Evolutionary conservation across 2,888 invertebrate genomes (phyloP).

Genomic region (Ophion ventricosus): DNA sequence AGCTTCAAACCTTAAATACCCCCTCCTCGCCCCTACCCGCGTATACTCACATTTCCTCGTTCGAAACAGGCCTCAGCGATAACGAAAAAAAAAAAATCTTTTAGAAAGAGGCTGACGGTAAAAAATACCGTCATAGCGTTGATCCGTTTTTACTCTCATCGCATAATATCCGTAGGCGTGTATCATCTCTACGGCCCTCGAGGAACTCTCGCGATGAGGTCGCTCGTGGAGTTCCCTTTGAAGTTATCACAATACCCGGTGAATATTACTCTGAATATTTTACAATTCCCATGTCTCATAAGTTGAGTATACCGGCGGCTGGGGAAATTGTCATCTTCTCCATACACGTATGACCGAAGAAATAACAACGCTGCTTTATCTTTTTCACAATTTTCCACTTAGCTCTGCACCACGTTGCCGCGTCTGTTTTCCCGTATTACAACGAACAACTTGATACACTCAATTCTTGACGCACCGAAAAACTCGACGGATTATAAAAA

Average conservation of each 20-base stretch:
- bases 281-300: conserved; percentile 56
- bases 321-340: conserved; percentile 43
- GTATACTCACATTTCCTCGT: neutral
- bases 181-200: conserved; percentile 1
- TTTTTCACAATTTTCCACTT: conserved; percentile 23
- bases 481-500: too few species aligned
- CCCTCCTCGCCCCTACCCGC: too few species aligned
- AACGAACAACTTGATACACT: neutral
- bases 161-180: neutral
- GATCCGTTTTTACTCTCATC: neutral
- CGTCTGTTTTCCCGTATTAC: neutral
- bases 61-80: neutral
- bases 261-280: conserved; percentile 53
- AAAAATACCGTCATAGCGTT: neutral
- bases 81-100: neutral
- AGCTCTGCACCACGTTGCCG: neutral
- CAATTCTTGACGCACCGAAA: neutral
- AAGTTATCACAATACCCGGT: conserved; percentile 30
- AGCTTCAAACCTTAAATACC: too few species aligned
- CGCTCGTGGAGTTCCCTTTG: conserved; percentile 33
- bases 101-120: neutral
- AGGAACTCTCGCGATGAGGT: conserved; percentile 38
- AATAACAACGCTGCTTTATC: conserved; percentile 34
- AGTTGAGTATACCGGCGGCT: conserved; percentile 50
- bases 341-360: conserved; percentile 27